Evolutionary conservation across 2,797 vertebrate genomes (phyloP).

Genomic region (Gobionotothen gibberifrons): DNA sequence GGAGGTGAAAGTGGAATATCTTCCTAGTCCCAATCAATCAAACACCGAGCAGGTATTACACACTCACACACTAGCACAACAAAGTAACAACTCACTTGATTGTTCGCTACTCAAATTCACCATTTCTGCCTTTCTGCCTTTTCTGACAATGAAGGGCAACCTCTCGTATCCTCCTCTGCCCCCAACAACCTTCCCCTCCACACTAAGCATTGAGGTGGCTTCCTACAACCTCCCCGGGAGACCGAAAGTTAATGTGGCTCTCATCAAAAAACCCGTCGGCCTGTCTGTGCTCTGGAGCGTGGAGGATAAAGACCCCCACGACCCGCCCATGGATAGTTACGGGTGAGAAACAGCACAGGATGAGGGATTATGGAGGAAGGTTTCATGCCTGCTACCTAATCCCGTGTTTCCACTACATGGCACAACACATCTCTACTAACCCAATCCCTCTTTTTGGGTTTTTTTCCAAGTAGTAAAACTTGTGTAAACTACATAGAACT

Average conservation of each 20-base stretch:
- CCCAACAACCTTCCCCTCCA: slow-evolving; percentile 44
- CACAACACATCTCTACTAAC: too few species aligned
- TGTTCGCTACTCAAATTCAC: too few species aligned
- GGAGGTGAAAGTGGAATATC: background rate
- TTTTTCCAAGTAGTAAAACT: too few species aligned
- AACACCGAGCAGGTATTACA: slow-evolving; percentile 32
- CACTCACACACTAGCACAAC: background rate
- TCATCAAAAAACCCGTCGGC: slow-evolving; percentile 67
- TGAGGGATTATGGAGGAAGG: background rate
- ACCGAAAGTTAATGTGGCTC: slow-evolving; percentile 63
- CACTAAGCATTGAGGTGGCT: slow-evolving; percentile 53
- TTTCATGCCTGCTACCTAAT: background rate
- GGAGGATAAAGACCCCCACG: slow-evolving; percentile 42
- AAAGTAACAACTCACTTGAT: too few species aligned
- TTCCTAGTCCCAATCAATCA: background rate
- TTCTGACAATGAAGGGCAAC: slow-evolving; percentile 27
- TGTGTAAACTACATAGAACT: too few species aligned
- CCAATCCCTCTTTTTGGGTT: too few species aligned
- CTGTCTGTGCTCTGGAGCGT: slow-evolving; percentile 78
- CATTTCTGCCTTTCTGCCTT: background rate
- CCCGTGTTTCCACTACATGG: too few species aligned
- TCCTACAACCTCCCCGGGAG: slow-evolving; percentile 72
- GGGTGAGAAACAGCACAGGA: slow-evolving; percentile 50
- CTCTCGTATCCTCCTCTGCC: slow-evolving; percentile 71
- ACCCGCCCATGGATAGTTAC: slow-evolving; percentile 78